These are phyloP conservation scores for Epinephelus fuscoguttatus DNA, from an alignment of 2,113 vertebrate species.

Conservation along the genomic window DNA sequence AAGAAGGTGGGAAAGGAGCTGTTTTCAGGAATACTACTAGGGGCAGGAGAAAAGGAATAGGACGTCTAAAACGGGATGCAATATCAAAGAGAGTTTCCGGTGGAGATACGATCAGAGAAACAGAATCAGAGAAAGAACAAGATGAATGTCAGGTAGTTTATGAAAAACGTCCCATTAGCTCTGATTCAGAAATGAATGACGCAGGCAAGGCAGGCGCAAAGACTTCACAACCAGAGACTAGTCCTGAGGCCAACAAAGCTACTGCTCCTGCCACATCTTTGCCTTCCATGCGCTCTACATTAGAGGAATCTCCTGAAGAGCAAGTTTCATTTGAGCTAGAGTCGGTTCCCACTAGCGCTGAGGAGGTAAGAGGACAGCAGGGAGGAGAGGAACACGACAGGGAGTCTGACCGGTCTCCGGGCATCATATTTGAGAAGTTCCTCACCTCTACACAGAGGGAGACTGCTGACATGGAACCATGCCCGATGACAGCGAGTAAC, in stretches of 20 bases:
- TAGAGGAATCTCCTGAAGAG: slow-evolving; percentile 65
- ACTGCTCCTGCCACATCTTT: slow-evolving; percentile 8
- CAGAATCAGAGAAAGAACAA: slow-evolving; percentile 57
- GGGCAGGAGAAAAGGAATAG: slow-evolving; percentile 52
- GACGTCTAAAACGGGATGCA: slow-evolving; percentile 27
- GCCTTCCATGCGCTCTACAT: slow-evolving; percentile 22
- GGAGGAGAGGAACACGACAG: slow-evolving; percentile 45
- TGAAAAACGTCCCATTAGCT: slow-evolving; percentile 60
- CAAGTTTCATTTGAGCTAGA: slow-evolving; percentile 71
- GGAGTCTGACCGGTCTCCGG: slow-evolving; percentile 67
- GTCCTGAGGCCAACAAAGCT: slow-evolving; percentile 7
- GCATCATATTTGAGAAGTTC: slow-evolving; percentile 78
- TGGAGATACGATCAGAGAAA: slow-evolving; percentile 4
- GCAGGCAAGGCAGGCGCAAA: slow-evolving; percentile 27
- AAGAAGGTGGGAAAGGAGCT: slow-evolving; percentile 37
- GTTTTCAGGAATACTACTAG: slow-evolving; percentile 17
- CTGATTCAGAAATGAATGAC: slow-evolving; percentile 57
- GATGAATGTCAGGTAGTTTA: slow-evolving; percentile 79
- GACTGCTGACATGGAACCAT: slow-evolving; percentile 14
- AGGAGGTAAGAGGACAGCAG: slow-evolving; percentile 46
- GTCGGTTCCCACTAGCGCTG: slow-evolving; percentile 62
- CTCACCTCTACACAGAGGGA: slow-evolving; percentile 59
- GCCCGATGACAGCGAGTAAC: neutral
- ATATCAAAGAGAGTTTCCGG: slow-evolving; percentile 34
- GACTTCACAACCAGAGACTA: slow-evolving; percentile 9